Evolutionary conservation across 2,113 vertebrate species (phyloP).

Genomic region (Pleuronectes platessa): DNA sequence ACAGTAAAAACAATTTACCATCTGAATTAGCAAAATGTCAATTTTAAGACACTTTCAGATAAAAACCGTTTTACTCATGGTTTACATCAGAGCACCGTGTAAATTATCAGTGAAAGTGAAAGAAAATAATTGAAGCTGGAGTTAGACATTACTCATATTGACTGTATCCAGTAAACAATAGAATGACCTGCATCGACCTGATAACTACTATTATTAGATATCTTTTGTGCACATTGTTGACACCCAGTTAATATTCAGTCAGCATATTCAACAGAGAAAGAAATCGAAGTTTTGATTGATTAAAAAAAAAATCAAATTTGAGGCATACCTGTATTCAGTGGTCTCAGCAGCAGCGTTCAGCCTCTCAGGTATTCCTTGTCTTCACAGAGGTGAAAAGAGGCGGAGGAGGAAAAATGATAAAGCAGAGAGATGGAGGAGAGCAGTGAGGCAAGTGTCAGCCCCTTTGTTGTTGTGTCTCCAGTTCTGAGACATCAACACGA

Average conservation of each 20-base stretch:
- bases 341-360: conserved; percentile 16
- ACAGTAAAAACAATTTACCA: background rate
- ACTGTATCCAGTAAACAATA: conserved; percentile 6
- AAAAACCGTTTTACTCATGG: background rate
- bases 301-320: background rate
- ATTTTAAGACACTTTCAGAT: background rate
- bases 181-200: background rate
- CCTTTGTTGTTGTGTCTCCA: conserved; percentile 26
- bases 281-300: conserved; percentile 2
- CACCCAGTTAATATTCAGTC: background rate
- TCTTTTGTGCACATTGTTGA: background rate
- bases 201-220: background rate
- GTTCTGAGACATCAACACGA: conserved; percentile 32
- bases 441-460: conserved; percentile 13
- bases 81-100: background rate
- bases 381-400: conserved; percentile 9
- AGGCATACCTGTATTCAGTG: conserved; percentile 60
- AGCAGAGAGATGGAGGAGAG: conserved; percentile 25
- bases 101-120: background rate
- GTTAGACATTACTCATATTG: background rate
- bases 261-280: background rate
- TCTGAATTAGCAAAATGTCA: background rate
- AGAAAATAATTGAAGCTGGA: background rate
- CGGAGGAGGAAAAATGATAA: conserved; percentile 25
- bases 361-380: conserved; percentile 48